These are phyloP conservation scores for Cottus gobio DNA, from an alignment of 2,113 vertebrate genomes.

Conservation along the genomic window DNA sequence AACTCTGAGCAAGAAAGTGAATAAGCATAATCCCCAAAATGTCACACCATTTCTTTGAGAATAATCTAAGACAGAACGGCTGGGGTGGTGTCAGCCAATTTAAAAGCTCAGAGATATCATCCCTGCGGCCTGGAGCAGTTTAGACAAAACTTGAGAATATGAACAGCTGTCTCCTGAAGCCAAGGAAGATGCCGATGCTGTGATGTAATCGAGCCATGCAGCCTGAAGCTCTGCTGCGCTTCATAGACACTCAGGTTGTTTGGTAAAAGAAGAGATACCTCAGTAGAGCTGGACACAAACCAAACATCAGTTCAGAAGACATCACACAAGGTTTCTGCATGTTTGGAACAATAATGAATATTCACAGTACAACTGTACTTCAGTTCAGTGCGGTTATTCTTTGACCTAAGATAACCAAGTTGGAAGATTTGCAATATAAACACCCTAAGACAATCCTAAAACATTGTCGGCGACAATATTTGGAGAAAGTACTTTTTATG, in stretches of 20 bases:
- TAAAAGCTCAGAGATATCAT: not conserved
- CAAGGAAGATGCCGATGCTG: slow-evolving; percentile 6
- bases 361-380: slow-evolving; percentile 46
- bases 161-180: slow-evolving; percentile 24
- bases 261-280: not conserved
- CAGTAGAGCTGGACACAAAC: not conserved
- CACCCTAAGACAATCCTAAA: slow-evolving; percentile 34
- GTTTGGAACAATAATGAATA: slow-evolving; percentile 18
- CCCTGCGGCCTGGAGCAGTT: not conserved
- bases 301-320: slow-evolving; percentile 3
- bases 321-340: slow-evolving; percentile 3
- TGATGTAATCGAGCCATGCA: not conserved
- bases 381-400: slow-evolving; percentile 29
- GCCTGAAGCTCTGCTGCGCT: slow-evolving; percentile 15
- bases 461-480: slow-evolving; percentile 49
- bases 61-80: slow-evolving; percentile 10
- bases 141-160: slow-evolving; percentile 18
- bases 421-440: slow-evolving; percentile 40
- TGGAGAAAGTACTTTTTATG: slow-evolving; percentile 48
- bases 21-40: not conserved
- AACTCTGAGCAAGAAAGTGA: not conserved
- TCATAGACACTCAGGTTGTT: slow-evolving; percentile 12
- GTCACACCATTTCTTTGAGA: slow-evolving; percentile 1
- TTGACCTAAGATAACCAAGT: slow-evolving; percentile 15
- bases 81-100: not conserved